Evolutionary conservation across 2,797 vertebrate genomes (phyloP).

Genomic region (Catostomus latipinnis): DNA sequence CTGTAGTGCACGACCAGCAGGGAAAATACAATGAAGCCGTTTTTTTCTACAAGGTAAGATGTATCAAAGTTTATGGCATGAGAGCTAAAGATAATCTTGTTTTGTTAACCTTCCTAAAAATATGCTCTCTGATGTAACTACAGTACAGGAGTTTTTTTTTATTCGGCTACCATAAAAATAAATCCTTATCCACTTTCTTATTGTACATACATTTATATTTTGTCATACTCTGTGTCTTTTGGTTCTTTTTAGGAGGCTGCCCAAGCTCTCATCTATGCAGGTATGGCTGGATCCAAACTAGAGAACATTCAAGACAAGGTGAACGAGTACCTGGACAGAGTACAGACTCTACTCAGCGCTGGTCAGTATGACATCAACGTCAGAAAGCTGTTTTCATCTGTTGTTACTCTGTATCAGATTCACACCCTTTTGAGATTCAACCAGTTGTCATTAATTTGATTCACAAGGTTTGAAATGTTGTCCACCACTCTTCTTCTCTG

Average conservation of each 20-base stretch:
- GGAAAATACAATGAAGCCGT: constrained; percentile 93
- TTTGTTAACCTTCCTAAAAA: neutral
- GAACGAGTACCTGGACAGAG: constrained; percentile 93
- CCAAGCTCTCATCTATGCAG: constrained; percentile 96
- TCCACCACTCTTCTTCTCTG: neutral
- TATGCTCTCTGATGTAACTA: neutral
- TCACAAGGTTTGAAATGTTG: neutral
- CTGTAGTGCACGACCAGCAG: constrained; percentile 88
- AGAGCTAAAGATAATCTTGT: neutral
- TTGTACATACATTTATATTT: neutral
- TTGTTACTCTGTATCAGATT: neutral
- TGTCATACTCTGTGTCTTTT: neutral
- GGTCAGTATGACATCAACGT: constrained; percentile 70
- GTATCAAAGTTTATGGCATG: too few relatives aligned
- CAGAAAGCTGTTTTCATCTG: neutral
- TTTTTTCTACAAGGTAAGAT: constrained; percentile 93
- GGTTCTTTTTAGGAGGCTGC: constrained; percentile 87
- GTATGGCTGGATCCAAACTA: constrained; percentile 95
- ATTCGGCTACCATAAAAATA: neutral
- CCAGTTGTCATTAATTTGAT: neutral
- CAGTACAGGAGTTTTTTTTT: neutral
- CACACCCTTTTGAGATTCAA: neutral
- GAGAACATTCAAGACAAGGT: constrained; percentile 96
- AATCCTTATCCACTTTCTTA: neutral
- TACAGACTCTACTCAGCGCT: constrained; percentile 91